phyloP scores from a whole-genome alignment of 2,113 vertebrate genomes.

The Terrapene triunguis region DNA sequence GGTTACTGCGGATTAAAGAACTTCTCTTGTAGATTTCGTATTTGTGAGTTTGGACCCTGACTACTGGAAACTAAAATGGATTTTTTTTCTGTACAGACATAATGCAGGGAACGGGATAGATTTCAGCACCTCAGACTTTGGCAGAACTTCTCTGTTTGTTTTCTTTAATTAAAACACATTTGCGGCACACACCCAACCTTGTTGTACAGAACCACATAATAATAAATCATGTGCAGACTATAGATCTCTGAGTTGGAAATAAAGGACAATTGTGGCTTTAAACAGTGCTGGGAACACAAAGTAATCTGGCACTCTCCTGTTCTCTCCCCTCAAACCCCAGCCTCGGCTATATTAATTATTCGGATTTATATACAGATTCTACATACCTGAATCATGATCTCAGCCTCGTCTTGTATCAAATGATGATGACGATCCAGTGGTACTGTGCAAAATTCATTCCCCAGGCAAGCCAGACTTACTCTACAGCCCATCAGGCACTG shows the following conservation, averaged over 20 bases:
- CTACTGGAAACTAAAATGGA: not conserved
- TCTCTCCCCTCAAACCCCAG: not conserved
- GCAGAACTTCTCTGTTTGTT: not conserved
- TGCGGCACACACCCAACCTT: not conserved
- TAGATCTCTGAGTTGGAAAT: not conserved
- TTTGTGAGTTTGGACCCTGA: not conserved
- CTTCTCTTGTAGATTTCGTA: not conserved
- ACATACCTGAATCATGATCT: not conserved
- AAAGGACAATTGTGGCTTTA: not conserved
- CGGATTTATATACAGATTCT: not conserved
- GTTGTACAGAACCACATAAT: not conserved
- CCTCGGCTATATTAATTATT: not conserved
- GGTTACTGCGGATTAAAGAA: not conserved
- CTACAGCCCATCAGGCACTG: constrained; percentile 14
- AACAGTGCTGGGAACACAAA: not conserved
- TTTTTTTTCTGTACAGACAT: not conserved
- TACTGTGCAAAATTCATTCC: not conserved
- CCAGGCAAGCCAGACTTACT: constrained; percentile 18
- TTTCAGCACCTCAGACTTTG: not conserved
- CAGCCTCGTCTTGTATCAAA: not conserved
- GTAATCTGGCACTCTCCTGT: not conserved
- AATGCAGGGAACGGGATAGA: not conserved
- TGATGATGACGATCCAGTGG: not conserved
- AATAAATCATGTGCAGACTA: not conserved
- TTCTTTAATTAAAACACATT: not conserved